Evolutionary conservation across 2,888 invertebrate genomes (phyloP).

Genomic region (Ferdinandea cuprea): DNA sequence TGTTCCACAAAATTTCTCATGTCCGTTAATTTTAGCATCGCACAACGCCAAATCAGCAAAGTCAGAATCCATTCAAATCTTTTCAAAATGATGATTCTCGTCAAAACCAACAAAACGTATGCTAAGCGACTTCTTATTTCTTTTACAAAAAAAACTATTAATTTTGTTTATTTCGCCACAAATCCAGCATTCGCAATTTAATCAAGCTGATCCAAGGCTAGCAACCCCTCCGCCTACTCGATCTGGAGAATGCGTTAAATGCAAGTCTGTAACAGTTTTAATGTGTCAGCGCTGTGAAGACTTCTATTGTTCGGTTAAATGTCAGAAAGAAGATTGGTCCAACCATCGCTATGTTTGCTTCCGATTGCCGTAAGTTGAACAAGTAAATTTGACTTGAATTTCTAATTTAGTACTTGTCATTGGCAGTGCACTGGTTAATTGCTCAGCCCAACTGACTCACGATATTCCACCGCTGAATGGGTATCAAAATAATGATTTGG

Average conservation of each 20-base stretch:
- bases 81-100: no score
- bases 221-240: not conserved
- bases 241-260: slow-evolving; percentile 70
- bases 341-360: slow-evolving; percentile 77
- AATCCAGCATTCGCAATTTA: not conserved
- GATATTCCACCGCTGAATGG: slow-evolving; percentile 50
- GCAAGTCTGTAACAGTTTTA: slow-evolving; percentile 63
- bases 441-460: slow-evolving; percentile 1
- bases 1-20: not conserved
- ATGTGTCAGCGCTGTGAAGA: slow-evolving; percentile 77
- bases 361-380: slow-evolving; percentile 77
- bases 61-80: no score
- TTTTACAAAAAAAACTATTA: no score
- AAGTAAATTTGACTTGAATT: not conserved
- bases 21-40: not conserved
- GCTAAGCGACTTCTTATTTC: no score
- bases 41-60: not conserved
- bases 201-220: not conserved
- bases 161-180: no score
- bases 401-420: not conserved
- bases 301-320: slow-evolving; percentile 76
- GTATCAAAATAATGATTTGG: slow-evolving; percentile 21
- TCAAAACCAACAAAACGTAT: no score
- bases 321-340: slow-evolving; percentile 77
- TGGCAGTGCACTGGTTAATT: slow-evolving; percentile 28